phyloP scores from a whole-genome alignment of 2,797 vertebrate genomes.

The Erpetoichthys calabaricus region DNA sequence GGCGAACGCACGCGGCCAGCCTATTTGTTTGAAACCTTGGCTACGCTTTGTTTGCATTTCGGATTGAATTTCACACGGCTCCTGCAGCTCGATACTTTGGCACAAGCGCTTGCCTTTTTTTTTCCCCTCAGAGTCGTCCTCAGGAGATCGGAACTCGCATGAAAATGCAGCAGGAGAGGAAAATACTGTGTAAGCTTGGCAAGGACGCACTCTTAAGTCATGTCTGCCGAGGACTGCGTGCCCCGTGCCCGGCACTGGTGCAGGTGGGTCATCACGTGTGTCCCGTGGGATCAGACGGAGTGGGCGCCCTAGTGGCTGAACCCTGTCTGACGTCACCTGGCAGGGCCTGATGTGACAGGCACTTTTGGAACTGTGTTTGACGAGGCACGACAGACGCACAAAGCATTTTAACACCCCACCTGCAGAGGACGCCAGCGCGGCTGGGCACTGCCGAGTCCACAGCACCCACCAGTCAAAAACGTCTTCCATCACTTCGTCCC shows the following conservation, averaged over 20 bases:
- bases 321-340: too few species aligned
- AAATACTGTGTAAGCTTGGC: constrained; percentile 1
- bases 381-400: too few species aligned
- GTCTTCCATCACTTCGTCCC: too few species aligned
- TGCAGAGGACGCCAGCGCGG: too few species aligned
- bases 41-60: constrained; percentile 25
- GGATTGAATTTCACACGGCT: constrained; percentile 33
- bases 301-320: too few species aligned
- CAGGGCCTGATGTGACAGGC: too few species aligned
- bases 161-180: constrained; percentile 9
- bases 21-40: constrained; percentile 24
- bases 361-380: too few species aligned
- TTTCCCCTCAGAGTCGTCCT: constrained; percentile 1
- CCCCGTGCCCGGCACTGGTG: background rate
- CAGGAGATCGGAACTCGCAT: constrained; percentile 16
- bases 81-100: constrained; percentile 18
- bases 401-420: too few species aligned
- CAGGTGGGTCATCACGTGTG: too few species aligned
- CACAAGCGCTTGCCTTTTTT: constrained; percentile 19
- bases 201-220: background rate
- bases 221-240: background rate
- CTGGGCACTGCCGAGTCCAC: too few species aligned
- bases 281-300: too few species aligned
- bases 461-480: too few species aligned
- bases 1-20: constrained; percentile 7